A percentile compares a stretch with the other conserved stretches of the same genome.
These are phyloP conservation scores for Yponomeuta malinellus DNA, from an alignment of 2,888 invertebrate genomes.

Conservation along the genomic window DNA sequence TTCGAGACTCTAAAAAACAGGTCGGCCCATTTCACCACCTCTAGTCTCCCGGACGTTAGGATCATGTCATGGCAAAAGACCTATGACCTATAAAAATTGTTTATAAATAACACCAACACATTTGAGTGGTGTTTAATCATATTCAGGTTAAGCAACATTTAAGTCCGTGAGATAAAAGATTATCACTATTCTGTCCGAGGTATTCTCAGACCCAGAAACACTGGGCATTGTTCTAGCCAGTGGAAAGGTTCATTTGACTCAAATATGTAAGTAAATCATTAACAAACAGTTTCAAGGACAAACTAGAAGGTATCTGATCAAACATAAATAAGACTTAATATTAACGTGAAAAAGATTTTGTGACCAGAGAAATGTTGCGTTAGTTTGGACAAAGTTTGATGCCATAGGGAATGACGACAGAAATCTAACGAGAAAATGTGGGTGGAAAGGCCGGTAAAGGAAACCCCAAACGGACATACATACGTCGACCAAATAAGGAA, in stretches of 20 bases:
- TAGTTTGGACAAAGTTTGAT: no score
- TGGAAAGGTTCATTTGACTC: not conserved
- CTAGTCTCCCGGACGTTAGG: no score
- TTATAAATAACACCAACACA: not conserved
- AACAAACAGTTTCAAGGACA: not conserved
- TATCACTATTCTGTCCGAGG: conserved; percentile 3
- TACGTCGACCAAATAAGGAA: no score
- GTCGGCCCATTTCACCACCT: no score
- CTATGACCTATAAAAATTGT: not conserved
- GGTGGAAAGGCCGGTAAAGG: no score
- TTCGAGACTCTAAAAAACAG: no score
- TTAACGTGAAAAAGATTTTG: no score
- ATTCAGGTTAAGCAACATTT: conserved; percentile 1
- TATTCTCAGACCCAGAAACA: conserved; percentile 2
- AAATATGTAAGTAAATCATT: not conserved
- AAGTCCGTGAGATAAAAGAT: conserved; percentile 10
- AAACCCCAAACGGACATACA: no score
- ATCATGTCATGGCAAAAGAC: not conserved
- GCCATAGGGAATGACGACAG: no score
- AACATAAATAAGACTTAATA: not conserved
- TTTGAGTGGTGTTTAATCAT: not conserved
- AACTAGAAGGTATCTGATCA: not conserved
- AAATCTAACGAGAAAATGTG: no score
- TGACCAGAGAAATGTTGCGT: no score
- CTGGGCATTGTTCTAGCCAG: not conserved